Evolutionary conservation across 2,888 invertebrate species (phyloP), one percentile per base, ranked within the genome.

Genomic region (Digitonthophagus gazella): DNA sequence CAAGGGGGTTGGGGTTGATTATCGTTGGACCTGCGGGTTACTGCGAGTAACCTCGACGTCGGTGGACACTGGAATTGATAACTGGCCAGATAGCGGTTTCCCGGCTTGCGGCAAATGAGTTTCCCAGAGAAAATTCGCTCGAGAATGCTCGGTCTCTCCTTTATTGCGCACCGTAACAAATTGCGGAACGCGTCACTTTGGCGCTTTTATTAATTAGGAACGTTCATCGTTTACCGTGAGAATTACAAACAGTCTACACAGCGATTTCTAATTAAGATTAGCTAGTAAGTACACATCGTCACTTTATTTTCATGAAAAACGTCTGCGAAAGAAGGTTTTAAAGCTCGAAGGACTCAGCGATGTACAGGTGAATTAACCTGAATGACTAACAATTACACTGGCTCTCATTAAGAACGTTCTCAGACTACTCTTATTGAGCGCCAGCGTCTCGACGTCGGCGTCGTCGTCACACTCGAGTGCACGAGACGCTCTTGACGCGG

Each of bases 101-200:
- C 58, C 58, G 15, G 58, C 8, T 15, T 18, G 58, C 15, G 58
- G 15, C 14, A 58, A 58, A 58, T 58, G 58, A 58, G 54, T 54
- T 54, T 54, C 14, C n/a, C n/a, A n/a, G 28, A 44, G 28, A 5
- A 44, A 6, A 44, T 44, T 44, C 28, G 28, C 28, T 11, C 11
- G 58, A 14, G 58, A 58, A 58, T 14, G 15, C 11, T 14, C 58
- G 16, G 58, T 11, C 58, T 18, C 15, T 15, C 58, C 15, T 58
- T 58, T 18, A 15, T 18, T 58, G 15, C 15, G 14, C 58, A 58
- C 58, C 58, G 11, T 58, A 58, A 58, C 58, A 58, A 58, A 58
- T 58, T 58, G 58, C 16, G 5, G 15, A 4, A 58, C 58, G n/a
- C 58, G 16, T 15, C 14, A 58, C 58, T 58, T 58, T 18, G 58